Conservation (phyloP, 2,888 invertebrate species). For the Ectemnius lituratus region DNA sequence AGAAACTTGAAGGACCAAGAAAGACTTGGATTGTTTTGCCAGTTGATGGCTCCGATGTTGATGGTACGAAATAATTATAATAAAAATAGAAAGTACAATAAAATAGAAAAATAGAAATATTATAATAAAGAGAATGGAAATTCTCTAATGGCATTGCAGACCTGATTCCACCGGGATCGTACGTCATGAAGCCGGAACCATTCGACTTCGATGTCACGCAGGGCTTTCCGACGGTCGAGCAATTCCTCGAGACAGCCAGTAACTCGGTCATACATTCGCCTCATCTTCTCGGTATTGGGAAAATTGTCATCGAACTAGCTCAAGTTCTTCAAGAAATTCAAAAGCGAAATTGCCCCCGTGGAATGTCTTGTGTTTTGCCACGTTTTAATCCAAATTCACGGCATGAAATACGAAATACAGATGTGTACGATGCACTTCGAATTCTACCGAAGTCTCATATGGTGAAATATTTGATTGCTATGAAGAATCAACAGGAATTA, state of each 20-base stretch:
- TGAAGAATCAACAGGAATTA: slow-evolving; percentile 55
- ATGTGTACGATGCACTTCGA: slow-evolving; percentile 68
- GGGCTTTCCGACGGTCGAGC: slow-evolving; percentile 52
- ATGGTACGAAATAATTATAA: too few relatives aligned
- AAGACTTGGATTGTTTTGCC: slow-evolving; percentile 70
- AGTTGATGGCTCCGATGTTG: slow-evolving; percentile 66
- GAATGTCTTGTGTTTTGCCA: slow-evolving; percentile 56
- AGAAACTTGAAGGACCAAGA: slow-evolving; percentile 47
- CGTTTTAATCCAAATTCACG: slow-evolving; percentile 55
- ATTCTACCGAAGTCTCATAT: slow-evolving; percentile 65
- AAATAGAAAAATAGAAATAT: too few relatives aligned
- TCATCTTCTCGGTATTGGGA: slow-evolving; percentile 69
- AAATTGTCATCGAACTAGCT: slow-evolving; percentile 67
- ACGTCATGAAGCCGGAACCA: slow-evolving; percentile 65
- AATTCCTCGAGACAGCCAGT: slow-evolving; percentile 56
- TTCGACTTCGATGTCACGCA: slow-evolving; percentile 57
- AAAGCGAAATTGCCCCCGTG: slow-evolving; percentile 56
- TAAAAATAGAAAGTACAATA: too few relatives aligned
- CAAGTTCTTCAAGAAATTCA: slow-evolving; percentile 60
- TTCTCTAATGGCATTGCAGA: slow-evolving; percentile 58
- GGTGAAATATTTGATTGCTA: slow-evolving; percentile 61
- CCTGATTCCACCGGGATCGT: slow-evolving; percentile 69
- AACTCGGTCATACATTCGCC: slow-evolving; percentile 67
- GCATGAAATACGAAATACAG: slow-evolving; percentile 59
- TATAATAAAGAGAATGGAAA: neutral